Conservation (phyloP, 2,113 vertebrate genomes). For the Poecilia latipinna region DNA sequence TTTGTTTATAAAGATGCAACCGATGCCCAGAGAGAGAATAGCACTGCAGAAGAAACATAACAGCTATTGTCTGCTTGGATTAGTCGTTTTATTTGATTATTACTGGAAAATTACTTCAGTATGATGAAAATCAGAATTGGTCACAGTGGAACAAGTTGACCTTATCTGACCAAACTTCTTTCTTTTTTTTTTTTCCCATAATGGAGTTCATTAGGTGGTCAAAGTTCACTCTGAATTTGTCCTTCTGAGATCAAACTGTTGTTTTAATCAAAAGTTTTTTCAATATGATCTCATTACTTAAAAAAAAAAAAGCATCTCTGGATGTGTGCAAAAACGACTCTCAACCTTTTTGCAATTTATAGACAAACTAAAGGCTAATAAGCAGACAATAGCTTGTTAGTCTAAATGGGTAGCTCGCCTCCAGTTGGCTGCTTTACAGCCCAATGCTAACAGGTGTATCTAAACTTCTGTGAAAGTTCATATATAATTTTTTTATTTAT, state of each 20-base stretch:
- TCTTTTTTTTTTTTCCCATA: not conserved
- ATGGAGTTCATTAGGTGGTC: not conserved
- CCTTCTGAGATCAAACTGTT: not conserved
- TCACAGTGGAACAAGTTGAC: slow-evolving; percentile 1
- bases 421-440: too few species aligned
- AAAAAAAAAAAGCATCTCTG: too few species aligned
- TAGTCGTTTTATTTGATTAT: not conserved
- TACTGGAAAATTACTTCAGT: not conserved
- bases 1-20: not conserved
- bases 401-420: too few species aligned
- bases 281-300: too few species aligned
- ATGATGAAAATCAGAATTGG: slow-evolving; percentile 12
- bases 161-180: slow-evolving; percentile 3
- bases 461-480: too few species aligned
- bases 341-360: too few species aligned
- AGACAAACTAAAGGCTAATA: too few species aligned
- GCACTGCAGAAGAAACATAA: not conserved
- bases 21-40: not conserved
- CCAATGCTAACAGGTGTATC: too few species aligned
- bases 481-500: too few species aligned
- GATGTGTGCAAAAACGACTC: too few species aligned
- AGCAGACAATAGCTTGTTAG: too few species aligned
- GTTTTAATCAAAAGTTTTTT: not conserved
- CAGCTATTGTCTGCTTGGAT: not conserved
- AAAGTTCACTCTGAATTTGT: slow-evolving; percentile 7